phyloP scores from a whole-genome alignment of 2,888 invertebrate genomes.

The Pristionchus japonicus region DNA sequence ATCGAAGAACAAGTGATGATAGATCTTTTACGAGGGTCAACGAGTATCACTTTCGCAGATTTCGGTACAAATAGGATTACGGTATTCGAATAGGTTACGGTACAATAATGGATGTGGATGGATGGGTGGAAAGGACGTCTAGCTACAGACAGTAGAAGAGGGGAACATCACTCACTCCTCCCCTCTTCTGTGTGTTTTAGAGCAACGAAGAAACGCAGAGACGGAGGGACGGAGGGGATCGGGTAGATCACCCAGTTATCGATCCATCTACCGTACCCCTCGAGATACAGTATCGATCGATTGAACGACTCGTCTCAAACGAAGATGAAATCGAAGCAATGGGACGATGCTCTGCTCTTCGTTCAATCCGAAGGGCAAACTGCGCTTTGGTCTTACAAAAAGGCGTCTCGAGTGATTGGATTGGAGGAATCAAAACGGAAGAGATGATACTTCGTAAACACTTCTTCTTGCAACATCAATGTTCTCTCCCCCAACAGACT shows the following conservation, averaged over 20 bases:
- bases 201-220: constrained; percentile 41
- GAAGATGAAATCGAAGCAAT: neutral
- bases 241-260: constrained; percentile 10
- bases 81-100: neutral
- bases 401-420: constrained; percentile 24
- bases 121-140: neutral
- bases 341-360: neutral
- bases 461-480: neutral
- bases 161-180: constrained; percentile 35
- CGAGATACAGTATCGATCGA: constrained; percentile 1
- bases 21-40: no score
- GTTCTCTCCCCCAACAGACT: neutral
- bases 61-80: no score
- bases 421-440: neutral
- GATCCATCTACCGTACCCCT: neutral
- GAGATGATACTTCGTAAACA: constrained; percentile 17
- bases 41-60: no score
- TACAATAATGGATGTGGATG: neutral
- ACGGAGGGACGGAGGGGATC: neutral
- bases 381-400: constrained; percentile 27
- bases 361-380: constrained; percentile 25
- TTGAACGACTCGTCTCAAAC: neutral
- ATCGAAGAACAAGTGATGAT: no score
- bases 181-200: constrained; percentile 45
- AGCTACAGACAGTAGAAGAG: constrained; percentile 9